phyloP scores from a whole-genome alignment of 2,888 invertebrate genomes.

The Scaptomyza cyrtandrae region DNA sequence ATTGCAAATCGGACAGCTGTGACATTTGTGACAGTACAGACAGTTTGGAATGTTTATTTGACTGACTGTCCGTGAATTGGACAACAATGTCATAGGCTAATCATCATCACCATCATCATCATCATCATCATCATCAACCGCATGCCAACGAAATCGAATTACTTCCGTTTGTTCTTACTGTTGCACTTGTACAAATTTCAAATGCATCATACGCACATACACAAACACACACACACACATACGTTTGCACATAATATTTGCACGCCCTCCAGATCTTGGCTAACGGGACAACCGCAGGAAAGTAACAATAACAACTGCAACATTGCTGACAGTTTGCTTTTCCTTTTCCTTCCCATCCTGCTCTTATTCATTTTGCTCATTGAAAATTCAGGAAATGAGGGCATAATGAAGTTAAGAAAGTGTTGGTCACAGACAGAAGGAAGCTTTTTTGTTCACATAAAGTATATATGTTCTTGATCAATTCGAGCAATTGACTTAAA shows the following conservation, averaged over 20 bases:
- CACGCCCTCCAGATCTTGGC: conserved; percentile 30
- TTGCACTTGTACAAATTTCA: conserved; percentile 24
- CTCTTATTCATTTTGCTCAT: conserved; percentile 22
- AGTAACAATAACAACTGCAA: conserved; percentile 48
- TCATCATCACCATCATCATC: conserved; percentile 61
- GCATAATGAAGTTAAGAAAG: background rate
- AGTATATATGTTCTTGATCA: background rate
- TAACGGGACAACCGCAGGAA: conserved; percentile 49
- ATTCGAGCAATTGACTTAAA: too few relatives aligned
- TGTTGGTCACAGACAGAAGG: background rate
- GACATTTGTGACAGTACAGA: conserved; percentile 41
- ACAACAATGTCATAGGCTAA: conserved; percentile 64
- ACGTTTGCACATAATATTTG: conserved; percentile 15
- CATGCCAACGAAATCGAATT: conserved; percentile 74
- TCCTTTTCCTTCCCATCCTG: conserved; percentile 57
- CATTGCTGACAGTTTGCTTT: conserved; percentile 56
- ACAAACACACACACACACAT: conserved; percentile 1
- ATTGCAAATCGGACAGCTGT: conserved; percentile 45
- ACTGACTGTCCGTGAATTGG: conserved; percentile 38
- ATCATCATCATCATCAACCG: conserved; percentile 58
- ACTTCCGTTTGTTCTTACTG: conserved; percentile 66
- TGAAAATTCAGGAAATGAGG: background rate
- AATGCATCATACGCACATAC: background rate
- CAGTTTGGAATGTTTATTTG: conserved; percentile 42
- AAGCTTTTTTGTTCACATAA: background rate